Percentiles rank a stretch among this genome's conserved stretches.
These are phyloP conservation scores for Nyctereutes procyonoides DNA, from an alignment of 2,113 vertebrate species.

Conservation along the genomic window DNA sequence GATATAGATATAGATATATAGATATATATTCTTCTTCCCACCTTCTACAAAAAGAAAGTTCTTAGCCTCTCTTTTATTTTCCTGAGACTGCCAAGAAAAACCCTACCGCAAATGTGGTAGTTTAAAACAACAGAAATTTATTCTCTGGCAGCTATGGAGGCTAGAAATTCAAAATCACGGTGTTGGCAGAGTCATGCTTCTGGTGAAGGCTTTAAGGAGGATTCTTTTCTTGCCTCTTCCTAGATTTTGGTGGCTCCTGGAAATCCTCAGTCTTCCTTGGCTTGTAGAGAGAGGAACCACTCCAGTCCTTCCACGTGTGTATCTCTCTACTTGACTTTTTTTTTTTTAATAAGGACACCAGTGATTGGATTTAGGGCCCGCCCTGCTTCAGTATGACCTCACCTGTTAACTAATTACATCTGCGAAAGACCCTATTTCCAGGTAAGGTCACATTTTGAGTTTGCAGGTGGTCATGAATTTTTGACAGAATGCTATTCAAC, in stretches of 20 bases:
- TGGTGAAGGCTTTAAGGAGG: too few relatives aligned
- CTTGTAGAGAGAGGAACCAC: background rate
- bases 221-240: background rate
- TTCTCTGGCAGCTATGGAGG: background rate
- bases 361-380: background rate
- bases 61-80: background rate
- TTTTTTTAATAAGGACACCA: background rate
- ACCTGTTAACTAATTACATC: background rate
- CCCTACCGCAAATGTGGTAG: background rate
- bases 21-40: background rate
- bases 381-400: background rate
- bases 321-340: background rate
- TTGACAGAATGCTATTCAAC: background rate
- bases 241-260: background rate
- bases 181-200: background rate
- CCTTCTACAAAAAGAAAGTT: background rate
- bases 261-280: background rate
- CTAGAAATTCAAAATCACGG: background rate
- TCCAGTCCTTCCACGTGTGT: background rate
- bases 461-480: background rate
- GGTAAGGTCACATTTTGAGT: background rate
- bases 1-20: background rate
- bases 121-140: background rate
- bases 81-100: background rate
- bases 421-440: background rate